Evolutionary conservation across 2,113 vertebrate genomes (phyloP).

Genomic region (Plecotus auritus): DNA sequence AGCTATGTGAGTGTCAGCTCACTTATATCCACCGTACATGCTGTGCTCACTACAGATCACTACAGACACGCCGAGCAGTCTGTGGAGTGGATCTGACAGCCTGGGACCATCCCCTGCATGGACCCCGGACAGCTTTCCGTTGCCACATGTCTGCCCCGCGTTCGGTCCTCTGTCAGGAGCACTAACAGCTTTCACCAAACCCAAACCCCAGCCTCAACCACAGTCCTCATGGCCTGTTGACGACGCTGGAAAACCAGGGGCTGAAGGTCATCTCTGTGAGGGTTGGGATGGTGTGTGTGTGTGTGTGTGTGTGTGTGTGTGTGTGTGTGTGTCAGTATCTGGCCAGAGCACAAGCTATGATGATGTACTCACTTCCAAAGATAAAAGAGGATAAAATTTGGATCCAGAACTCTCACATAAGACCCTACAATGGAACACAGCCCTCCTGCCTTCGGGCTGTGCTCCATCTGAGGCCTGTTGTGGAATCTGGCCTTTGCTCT

Average conservation of each 20-base stretch:
- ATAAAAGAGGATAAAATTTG: neutral
- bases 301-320: neutral
- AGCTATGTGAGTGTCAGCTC: neutral
- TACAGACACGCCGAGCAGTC: neutral
- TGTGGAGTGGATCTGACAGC: neutral
- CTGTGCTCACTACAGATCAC: neutral
- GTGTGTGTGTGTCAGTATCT: too few relatives aligned
- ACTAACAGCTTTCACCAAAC: neutral
- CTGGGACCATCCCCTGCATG: accelerated
- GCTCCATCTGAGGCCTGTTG: neutral
- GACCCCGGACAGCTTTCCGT: neutral
- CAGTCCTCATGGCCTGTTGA: neutral
- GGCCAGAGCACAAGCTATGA: neutral
- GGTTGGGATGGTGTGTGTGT: too few relatives aligned
- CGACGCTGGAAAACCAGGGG: neutral
- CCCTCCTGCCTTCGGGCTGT: neutral
- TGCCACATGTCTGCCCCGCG: neutral
- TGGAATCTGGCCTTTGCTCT: slow-evolving; percentile 4
- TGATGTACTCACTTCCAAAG: neutral
- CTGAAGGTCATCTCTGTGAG: neutral
- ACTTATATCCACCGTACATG: neutral
- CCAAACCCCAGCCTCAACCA: neutral
- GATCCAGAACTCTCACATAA: neutral
- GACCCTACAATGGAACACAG: neutral
- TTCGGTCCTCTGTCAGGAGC: neutral